Evolutionary conservation across 2,888 invertebrate species (phyloP).

Genomic region (Catocala sponsa): DNA sequence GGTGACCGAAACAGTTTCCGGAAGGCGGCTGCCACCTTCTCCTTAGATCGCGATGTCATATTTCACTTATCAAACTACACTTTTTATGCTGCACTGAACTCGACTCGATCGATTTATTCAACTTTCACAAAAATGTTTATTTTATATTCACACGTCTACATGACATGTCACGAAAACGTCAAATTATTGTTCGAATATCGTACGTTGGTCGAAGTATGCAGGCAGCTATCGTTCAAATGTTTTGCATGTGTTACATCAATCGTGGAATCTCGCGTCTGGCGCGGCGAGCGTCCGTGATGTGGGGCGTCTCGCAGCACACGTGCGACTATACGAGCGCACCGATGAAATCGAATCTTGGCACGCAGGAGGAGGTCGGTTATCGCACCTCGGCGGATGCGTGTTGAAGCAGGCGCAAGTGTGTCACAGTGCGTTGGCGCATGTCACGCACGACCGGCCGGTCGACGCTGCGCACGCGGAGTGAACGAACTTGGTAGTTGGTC

Average conservation of each 20-base stretch:
- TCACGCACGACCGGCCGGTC: conserved; percentile 59
- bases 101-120: conserved; percentile 50
- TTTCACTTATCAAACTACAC: conserved; percentile 69
- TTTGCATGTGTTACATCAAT: conserved; percentile 62
- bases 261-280: conserved; percentile 69
- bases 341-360: conserved; percentile 81
- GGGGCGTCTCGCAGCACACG: conserved; percentile 67
- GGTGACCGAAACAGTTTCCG: conserved; percentile 93
- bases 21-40: conserved; percentile 94
- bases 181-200: conserved; percentile 62
- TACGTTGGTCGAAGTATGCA: conserved; percentile 37
- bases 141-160: conserved; percentile 54
- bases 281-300: conserved; percentile 55
- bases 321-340: conserved; percentile 71
- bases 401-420: conserved; percentile 66
- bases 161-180: conserved; percentile 70
- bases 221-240: conserved; percentile 44
- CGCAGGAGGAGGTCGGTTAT: conserved; percentile 74
- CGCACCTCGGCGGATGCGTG: conserved; percentile 67
- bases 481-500: conserved; percentile 43
- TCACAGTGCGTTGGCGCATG: conserved; percentile 69
- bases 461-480: conserved; percentile 51
- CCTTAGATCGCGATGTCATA: conserved; percentile 94
- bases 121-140: conserved; percentile 60
- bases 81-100: conserved; percentile 63